Evolutionary conservation across 2,888 invertebrate species (phyloP).

Genomic region (Linyphia triangularis): DNA sequence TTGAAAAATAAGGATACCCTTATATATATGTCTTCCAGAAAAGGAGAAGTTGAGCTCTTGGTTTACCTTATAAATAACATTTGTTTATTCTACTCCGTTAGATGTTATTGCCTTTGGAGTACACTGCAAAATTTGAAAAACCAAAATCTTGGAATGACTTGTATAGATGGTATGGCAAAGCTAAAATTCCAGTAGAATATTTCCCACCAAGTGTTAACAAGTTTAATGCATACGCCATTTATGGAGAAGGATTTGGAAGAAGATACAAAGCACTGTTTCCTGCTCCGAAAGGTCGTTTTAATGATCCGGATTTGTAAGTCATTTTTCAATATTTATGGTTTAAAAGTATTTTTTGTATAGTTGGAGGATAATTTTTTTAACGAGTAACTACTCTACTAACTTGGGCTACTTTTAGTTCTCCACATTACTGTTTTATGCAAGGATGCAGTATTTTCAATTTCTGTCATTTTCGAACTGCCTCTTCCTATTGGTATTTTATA

Average conservation of each 20-base stretch:
- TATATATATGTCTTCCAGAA: too few relatives aligned
- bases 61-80: not conserved
- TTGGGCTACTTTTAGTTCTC: not conserved
- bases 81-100: constrained; percentile 68
- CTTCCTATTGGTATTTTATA: too few relatives aligned
- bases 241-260: constrained; percentile 80
- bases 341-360: not conserved
- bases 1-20: too few relatives aligned
- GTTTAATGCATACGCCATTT: constrained; percentile 82
- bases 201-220: constrained; percentile 81
- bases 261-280: constrained; percentile 81
- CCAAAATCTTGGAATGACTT: too few relatives aligned
- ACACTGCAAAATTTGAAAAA: constrained; percentile 77
- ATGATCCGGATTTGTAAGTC: constrained; percentile 81
- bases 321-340: not conserved
- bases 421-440: too few relatives aligned
- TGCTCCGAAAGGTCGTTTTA: constrained; percentile 79
- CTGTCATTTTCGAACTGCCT: too few relatives aligned
- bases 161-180: constrained; percentile 80
- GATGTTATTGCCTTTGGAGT: constrained; percentile 79
- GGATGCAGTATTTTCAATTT: too few relatives aligned
- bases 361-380: too few relatives aligned
- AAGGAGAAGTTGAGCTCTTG: not conserved
- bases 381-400: too few relatives aligned
- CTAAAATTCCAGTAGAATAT: constrained; percentile 81